A percentile compares a stretch with the other conserved stretches of the same genome.
Evolutionary conservation across 2,797 vertebrate genomes (phyloP).

Genomic region (Alfaro cultratus): DNA sequence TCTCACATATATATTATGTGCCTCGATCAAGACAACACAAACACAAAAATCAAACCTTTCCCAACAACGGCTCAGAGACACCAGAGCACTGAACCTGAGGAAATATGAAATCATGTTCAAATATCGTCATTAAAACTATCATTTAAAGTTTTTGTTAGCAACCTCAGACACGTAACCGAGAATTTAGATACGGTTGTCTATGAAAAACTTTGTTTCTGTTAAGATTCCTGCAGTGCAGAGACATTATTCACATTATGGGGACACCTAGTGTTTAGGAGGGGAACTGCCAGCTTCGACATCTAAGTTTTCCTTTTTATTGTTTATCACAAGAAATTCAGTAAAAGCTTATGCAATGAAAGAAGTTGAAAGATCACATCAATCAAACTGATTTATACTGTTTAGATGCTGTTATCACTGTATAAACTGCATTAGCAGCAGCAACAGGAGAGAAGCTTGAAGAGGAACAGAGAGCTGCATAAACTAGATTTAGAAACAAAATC

Average conservation of each 20-base stretch:
- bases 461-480: background rate
- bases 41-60: background rate
- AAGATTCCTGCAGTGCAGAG: background rate
- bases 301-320: background rate
- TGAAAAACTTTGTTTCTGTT: background rate
- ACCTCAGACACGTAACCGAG: background rate
- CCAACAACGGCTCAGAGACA: background rate
- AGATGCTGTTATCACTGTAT: background rate
- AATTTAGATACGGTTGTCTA: background rate
- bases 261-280: background rate
- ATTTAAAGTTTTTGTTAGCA: background rate
- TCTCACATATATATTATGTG: background rate
- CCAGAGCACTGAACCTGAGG: background rate
- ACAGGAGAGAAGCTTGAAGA: background rate
- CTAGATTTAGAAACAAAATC: background rate
- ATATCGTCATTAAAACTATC: background rate
- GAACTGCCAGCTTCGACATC: background rate
- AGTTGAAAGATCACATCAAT: background rate
- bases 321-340: background rate
- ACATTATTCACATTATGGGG: background rate
- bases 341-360: background rate
- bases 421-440: background rate
- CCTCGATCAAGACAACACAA: background rate
- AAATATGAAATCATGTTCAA: background rate
- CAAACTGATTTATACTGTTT: background rate